Percentiles rank a stretch among this genome's conserved stretches.
Evolutionary conservation across 1,140 invertebrate genomes (phyloP).

Genomic region (Semibalanus balanoides): DNA sequence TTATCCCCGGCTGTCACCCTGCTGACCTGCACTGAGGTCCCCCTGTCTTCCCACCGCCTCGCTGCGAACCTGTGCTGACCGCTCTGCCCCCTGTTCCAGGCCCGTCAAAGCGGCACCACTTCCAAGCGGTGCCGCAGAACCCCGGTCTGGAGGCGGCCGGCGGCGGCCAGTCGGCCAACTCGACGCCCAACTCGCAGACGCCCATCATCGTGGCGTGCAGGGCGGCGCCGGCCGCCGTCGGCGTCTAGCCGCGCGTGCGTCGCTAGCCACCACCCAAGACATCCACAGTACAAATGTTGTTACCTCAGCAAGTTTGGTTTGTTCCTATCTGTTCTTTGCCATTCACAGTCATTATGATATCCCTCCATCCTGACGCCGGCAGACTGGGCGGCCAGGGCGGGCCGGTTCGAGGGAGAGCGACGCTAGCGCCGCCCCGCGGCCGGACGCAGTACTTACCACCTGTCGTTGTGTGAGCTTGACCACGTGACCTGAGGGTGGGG

Average conservation of each 20-base stretch:
- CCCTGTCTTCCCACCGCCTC: no score
- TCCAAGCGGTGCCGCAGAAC: not conserved
- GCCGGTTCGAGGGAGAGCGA: no score
- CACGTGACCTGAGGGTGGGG: no score
- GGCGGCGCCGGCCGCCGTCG: no score
- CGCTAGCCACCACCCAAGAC: not conserved
- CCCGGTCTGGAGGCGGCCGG: not conserved
- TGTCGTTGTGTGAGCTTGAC: no score
- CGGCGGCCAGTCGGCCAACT: not conserved
- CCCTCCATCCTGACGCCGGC: no score
- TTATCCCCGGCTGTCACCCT: no score
- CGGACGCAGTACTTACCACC: no score
- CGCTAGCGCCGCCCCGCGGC: no score
- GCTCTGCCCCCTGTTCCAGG: not conserved
- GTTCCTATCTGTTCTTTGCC: not conserved
- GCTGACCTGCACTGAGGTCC: no score
- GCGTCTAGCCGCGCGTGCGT: not conserved
- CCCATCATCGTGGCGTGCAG: not conserved
- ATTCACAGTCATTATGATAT: not conserved
- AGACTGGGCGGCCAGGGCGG: no score
- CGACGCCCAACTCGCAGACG: not conserved
- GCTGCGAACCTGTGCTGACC: no score
- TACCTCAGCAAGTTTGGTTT: not conserved
- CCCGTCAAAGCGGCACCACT: not conserved
- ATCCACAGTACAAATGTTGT: not conserved